These are phyloP conservation scores for Schizopygopsis malacanthus DNA, from an alignment of 2,797 vertebrate genomes.

Conservation along the genomic window DNA sequence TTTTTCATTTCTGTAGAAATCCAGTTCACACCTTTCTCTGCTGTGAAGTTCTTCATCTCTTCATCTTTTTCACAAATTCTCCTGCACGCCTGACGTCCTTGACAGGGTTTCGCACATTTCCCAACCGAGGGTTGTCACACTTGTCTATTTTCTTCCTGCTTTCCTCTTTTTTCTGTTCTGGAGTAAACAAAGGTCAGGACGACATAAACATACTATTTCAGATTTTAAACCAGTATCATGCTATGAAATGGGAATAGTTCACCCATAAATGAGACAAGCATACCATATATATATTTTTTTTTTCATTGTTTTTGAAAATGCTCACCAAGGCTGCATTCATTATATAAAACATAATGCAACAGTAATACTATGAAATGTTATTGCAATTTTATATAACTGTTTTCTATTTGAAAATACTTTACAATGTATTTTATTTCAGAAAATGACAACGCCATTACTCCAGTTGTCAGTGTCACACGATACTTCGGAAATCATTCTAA, in stretches of 20 bases:
- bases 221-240: background rate
- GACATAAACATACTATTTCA: background rate
- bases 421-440: background rate
- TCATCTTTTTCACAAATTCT: constrained; percentile 21
- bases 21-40: constrained; percentile 47
- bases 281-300: background rate
- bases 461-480: background rate
- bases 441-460: background rate
- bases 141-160: constrained; percentile 38
- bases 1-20: constrained; percentile 63
- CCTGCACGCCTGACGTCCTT: constrained; percentile 47
- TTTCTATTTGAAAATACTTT: background rate
- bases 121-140: constrained; percentile 47
- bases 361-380: background rate
- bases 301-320: background rate
- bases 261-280: background rate
- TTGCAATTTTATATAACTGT: background rate
- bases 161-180: constrained; percentile 36
- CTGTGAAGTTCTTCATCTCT: constrained; percentile 11
- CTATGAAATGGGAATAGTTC: background rate
- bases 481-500: background rate
- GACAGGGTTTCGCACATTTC: constrained; percentile 47
- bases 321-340: background rate
- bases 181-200: constrained; percentile 14
- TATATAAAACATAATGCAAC: background rate